These are phyloP conservation scores for Sminthurinus signatus DNA, from an alignment of 1,140 invertebrate species.

Conservation along the genomic window DNA sequence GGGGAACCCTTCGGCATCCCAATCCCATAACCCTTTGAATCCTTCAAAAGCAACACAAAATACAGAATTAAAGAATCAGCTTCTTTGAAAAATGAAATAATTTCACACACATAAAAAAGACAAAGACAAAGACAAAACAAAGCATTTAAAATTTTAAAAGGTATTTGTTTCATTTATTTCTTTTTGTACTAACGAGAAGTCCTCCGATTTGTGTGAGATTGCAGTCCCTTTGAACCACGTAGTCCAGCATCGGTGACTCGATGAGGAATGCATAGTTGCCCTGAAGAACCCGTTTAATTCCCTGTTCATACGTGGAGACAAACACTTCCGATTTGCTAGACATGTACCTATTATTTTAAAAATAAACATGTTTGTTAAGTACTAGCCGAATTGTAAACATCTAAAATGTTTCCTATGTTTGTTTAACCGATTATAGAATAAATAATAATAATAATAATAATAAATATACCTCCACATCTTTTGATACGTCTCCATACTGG, in stretches of 20 bases:
- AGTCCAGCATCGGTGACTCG: conserved; percentile 91
- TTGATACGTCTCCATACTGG: conserved; percentile 73
- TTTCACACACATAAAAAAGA: no score
- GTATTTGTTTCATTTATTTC: no score
- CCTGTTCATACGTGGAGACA: conserved; percentile 66
- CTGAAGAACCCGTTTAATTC: conserved; percentile 66
- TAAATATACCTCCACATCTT: conserved; percentile 86
- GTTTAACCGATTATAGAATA: background rate
- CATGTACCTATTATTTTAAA: no score
- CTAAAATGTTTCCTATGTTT: conserved; percentile 62
- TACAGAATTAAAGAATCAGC: no score
- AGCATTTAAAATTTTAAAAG: no score
- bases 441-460: no score
- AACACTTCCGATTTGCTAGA: conserved; percentile 65
- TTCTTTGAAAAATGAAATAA: no score
- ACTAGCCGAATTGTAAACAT: no score
- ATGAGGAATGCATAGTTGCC: conserved; percentile 87
- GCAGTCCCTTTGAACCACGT: conserved; percentile 79
- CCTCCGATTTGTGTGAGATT: conserved; percentile 91
- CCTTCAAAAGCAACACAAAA: no score
- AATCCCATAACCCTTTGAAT: conserved; percentile 70
- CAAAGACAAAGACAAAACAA: no score
- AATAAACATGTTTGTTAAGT: no score
- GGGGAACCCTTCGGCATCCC: conserved; percentile 60
- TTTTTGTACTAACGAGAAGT: conserved; percentile 71